Percentiles rank a stretch among this genome's conserved stretches.
These are phyloP conservation scores for Brachyhypopomus gauderio DNA, from an alignment of 2,113 vertebrate genomes.

Conservation along the genomic window DNA sequence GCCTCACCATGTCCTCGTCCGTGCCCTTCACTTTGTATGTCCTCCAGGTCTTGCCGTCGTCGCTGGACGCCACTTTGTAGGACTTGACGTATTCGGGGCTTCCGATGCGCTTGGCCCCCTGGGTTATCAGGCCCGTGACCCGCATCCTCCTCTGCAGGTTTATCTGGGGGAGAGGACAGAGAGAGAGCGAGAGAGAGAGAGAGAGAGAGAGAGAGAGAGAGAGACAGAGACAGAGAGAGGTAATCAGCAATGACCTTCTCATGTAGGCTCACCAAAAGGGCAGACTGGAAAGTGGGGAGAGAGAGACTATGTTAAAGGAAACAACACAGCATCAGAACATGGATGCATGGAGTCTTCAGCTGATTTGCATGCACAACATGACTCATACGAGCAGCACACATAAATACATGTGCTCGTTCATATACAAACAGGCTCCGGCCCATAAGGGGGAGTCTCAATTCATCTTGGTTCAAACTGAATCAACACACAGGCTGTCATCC, in stretches of 20 bases:
- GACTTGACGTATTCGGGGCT: slow-evolving; percentile 98
- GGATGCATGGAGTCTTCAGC: not conserved
- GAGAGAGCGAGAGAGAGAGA: not conserved
- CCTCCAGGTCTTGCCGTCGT: slow-evolving; percentile 92
- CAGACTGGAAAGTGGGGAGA: not conserved
- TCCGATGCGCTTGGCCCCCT: slow-evolving; percentile 97
- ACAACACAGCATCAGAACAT: not conserved
- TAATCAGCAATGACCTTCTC: slow-evolving; percentile 35
- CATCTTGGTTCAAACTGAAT: slow-evolving; percentile 23
- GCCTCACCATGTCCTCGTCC: slow-evolving; percentile 90
- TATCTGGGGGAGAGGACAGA: slow-evolving; percentile 77
- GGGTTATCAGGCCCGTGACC: slow-evolving; percentile 96
- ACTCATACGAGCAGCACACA: not conserved
- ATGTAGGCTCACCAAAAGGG: slow-evolving; percentile 8
- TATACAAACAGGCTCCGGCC: not conserved
- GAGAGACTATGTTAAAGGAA: no score
- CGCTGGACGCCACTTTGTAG: slow-evolving; percentile 96
- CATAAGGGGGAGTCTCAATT: not conserved
- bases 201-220: slow-evolving; percentile 6
- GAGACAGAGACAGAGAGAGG: slow-evolving; percentile 23
- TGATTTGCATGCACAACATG: not conserved
- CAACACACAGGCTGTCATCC: slow-evolving; percentile 15
- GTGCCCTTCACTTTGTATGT: slow-evolving; percentile 95
- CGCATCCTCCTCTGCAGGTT: slow-evolving; percentile 97
- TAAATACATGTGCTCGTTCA: slow-evolving; percentile 21